phyloP scores from a whole-genome alignment of 1,140 invertebrate genomes.

The Polypedilum vanderplanki region DNA sequence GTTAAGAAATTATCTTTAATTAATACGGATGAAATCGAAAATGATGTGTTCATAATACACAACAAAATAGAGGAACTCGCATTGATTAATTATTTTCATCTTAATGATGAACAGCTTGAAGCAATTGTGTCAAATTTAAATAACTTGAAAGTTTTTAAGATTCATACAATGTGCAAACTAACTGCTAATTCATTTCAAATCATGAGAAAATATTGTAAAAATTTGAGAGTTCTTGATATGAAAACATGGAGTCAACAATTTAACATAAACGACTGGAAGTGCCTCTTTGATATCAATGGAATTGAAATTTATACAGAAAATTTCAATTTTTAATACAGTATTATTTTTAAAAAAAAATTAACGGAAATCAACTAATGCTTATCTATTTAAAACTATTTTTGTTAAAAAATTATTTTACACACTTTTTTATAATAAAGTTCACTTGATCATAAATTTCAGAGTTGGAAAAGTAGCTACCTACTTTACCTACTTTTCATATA shows the following conservation, averaged over 20 bases:
- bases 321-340: not conserved
- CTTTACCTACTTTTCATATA: no score
- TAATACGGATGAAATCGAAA: not conserved
- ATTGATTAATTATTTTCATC: not conserved
- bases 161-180: not conserved
- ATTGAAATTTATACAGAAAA: not conserved
- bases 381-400: no score
- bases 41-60: not conserved
- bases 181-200: not conserved
- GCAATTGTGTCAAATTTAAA: not conserved
- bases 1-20: not conserved
- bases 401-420: no score
- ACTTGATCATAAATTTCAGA: no score
- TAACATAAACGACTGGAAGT: not conserved
- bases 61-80: not conserved
- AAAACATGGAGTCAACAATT: not conserved
- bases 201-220: not conserved
- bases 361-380: no score
- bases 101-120: not conserved
- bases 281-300: not conserved
- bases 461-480: no score
- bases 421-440: no score
- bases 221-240: not conserved
- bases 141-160: not conserved
- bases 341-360: no score